A percentile compares a stretch with the other conserved stretches of the same genome.
Conservation (phyloP, 1,140 invertebrate species). For the Penaeus vannamei region DNA sequence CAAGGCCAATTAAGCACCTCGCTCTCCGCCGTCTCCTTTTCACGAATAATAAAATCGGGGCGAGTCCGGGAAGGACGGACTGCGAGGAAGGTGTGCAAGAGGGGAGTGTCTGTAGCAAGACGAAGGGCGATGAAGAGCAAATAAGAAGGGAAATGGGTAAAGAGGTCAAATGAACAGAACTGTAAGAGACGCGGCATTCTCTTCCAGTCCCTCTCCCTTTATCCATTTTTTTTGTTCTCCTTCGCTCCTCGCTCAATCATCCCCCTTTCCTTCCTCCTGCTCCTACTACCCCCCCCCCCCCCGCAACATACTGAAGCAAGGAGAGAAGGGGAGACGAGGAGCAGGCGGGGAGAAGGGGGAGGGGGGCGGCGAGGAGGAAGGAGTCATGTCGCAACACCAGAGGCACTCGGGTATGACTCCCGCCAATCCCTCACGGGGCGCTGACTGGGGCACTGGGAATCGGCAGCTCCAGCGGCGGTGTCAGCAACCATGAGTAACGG, state of each 20-base stretch:
- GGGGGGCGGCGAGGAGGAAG: background rate
- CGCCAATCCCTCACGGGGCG: background rate
- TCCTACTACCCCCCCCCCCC: no score
- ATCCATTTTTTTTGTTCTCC: no score
- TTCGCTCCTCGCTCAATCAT: no score
- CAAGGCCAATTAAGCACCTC: conserved; percentile 9
- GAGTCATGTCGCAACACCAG: background rate
- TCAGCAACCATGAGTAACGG: background rate
- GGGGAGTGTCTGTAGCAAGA: background rate
- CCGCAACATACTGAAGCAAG: no score
- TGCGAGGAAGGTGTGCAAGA: background rate
- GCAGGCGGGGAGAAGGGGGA: background rate
- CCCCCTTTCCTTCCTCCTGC: no score
- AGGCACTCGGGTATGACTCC: background rate
- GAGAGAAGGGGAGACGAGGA: background rate
- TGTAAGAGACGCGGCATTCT: no score
- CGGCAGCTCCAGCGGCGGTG: background rate
- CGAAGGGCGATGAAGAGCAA: background rate
- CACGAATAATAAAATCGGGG: background rate
- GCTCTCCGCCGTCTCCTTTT: background rate
- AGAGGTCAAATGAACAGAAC: background rate
- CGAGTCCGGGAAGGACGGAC: no score
- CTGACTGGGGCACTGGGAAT: background rate
- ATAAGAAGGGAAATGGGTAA: conserved; percentile 14
- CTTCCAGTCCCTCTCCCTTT: no score